These are phyloP conservation scores for Zoanthus solanderi DNA, from an alignment of 92 coral and sea anemone species.

Conservation along the genomic window DNA sequence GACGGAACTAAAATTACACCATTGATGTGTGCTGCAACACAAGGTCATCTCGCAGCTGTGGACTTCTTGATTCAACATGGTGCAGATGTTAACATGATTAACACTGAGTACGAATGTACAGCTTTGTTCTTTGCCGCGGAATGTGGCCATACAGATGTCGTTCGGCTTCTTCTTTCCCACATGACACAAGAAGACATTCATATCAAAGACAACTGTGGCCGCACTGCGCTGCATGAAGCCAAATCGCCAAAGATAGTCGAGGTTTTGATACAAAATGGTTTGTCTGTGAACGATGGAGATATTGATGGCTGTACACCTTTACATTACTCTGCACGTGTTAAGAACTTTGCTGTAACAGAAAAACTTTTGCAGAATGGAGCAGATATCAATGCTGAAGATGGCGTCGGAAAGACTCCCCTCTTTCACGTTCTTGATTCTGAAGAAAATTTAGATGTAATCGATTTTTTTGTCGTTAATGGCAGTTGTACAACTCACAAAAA, in stretches of 20 bases:
- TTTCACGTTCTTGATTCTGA: slow-evolving; percentile 45
- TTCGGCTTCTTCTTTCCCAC: slow-evolving; percentile 17
- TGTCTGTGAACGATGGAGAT: slow-evolving; percentile 25
- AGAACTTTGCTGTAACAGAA: slow-evolving; percentile 23
- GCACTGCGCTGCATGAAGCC: slow-evolving; percentile 36
- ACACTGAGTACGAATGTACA: slow-evolving; percentile 37
- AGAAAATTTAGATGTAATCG: slow-evolving; percentile 36
- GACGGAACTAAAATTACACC: slow-evolving; percentile 34
- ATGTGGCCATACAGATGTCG: slow-evolving; percentile 44
- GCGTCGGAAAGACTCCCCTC: slow-evolving; percentile 39
- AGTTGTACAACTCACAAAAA: slow-evolving; percentile 24
- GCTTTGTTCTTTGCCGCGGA: slow-evolving; percentile 41
- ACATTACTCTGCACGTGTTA: slow-evolving; percentile 38
- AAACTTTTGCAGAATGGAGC: slow-evolving; percentile 35
- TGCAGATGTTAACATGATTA: slow-evolving; percentile 26
- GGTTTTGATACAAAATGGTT: slow-evolving; percentile 29
- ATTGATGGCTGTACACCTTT: slow-evolving; percentile 38
- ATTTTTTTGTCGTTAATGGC: slow-evolving; percentile 19
- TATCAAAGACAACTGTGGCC: slow-evolving; percentile 8
- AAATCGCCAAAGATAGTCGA: slow-evolving; percentile 35
- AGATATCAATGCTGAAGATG: slow-evolving; percentile 35
- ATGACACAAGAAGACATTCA: slow-evolving; percentile 12
- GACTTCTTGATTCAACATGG: slow-evolving; percentile 44
- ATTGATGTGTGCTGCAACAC: slow-evolving; percentile 49
- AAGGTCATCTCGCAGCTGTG: slow-evolving; percentile 38